Conservation (phyloP, 2,888 invertebrate genomes). For the Allolobophora icterica region DNA sequence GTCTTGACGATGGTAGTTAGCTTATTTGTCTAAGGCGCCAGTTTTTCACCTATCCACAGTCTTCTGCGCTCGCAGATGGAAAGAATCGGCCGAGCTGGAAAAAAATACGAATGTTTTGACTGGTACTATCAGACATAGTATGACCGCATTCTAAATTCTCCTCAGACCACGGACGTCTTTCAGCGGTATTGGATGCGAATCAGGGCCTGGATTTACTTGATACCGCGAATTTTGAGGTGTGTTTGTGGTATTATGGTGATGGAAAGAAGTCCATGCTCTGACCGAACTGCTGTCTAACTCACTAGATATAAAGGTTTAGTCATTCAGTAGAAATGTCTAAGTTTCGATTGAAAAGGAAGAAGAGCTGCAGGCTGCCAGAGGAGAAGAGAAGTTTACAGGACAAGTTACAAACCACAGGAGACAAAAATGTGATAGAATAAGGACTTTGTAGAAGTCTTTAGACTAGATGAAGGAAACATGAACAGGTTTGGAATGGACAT, state of each 20-base stretch:
- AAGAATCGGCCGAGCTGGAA: background rate
- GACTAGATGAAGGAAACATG: background rate
- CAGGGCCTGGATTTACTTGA: background rate
- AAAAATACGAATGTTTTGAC: background rate
- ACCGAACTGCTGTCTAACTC: background rate
- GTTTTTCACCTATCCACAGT: background rate
- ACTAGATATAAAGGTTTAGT: background rate
- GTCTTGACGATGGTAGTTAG: constrained; percentile 6
- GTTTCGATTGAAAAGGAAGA: too few relatives aligned
- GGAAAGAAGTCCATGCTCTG: background rate
- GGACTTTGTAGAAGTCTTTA: background rate
- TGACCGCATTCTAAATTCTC: background rate
- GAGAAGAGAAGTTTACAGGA: background rate
- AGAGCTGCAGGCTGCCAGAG: background rate
- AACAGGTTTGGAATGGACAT: background rate
- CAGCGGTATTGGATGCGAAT: background rate
- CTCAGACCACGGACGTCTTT: background rate
- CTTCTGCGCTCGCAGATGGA: background rate
- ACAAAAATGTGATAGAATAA: background rate
- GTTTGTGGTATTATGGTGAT: background rate
- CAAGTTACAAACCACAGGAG: background rate
- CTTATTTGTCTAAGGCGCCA: background rate
- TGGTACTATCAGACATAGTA: background rate
- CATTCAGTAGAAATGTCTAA: too few relatives aligned
- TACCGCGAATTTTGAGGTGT: background rate